Percentiles rank a stretch among this genome's conserved stretches.
Conservation (phyloP, 2,113 vertebrate species). For the Odobenus rosmarus region DNA sequence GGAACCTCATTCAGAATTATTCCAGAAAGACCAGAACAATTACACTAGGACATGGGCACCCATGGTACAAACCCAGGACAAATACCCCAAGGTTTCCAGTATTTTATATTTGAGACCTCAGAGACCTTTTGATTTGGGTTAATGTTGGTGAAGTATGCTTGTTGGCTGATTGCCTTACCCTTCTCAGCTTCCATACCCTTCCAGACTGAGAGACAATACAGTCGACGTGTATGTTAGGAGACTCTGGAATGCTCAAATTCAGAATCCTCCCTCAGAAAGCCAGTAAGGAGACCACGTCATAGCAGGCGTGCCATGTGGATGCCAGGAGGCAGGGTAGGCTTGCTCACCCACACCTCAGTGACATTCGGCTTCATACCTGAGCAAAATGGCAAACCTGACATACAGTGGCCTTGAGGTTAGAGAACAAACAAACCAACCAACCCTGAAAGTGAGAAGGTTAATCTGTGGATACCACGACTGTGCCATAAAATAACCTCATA, state of each 20-base stretch:
- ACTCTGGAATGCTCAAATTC: neutral
- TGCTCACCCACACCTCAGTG: neutral
- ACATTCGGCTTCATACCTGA: neutral
- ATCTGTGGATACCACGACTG: neutral
- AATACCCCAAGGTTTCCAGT: neutral
- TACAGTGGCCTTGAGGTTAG: neutral
- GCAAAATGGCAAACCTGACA: neutral
- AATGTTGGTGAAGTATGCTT: neutral
- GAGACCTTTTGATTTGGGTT: neutral
- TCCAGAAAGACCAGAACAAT: neutral
- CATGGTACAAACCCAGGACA: accelerated
- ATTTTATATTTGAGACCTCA: neutral
- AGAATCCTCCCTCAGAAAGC: neutral
- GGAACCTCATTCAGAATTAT: conserved; percentile 26
- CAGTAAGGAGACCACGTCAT: neutral
- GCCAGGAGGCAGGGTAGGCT: neutral
- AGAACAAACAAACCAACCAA: neutral
- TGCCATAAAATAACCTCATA: neutral
- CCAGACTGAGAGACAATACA: neutral
- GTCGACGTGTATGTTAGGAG: neutral
- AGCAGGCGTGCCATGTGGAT: neutral
- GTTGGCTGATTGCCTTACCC: neutral
- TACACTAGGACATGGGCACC: neutral
- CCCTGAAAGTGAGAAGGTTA: neutral
- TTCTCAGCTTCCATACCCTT: neutral